Evolutionary conservation across 2,888 invertebrate genomes (phyloP).

Genomic region (Nomada fucata): DNA sequence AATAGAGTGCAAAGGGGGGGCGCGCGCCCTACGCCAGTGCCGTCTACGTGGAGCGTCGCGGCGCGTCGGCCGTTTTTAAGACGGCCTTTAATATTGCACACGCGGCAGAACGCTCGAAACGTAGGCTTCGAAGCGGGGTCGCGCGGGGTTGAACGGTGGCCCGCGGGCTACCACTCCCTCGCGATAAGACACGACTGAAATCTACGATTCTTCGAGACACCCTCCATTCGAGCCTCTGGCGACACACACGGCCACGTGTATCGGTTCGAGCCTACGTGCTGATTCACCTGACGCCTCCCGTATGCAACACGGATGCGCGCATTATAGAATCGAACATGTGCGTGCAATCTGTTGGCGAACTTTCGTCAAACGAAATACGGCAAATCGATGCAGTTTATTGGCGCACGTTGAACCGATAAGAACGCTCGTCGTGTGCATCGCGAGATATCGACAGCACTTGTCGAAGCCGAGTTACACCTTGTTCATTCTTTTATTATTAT

Average conservation of each 20-base stretch:
- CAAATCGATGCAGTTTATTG: neutral
- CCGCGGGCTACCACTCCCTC: slow-evolving; percentile 75
- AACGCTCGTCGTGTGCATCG: no score
- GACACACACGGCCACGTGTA: slow-evolving; percentile 51
- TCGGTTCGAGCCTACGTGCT: neutral
- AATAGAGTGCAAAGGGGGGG: neutral
- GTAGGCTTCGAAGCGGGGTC: slow-evolving; percentile 53
- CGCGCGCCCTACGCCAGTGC: slow-evolving; percentile 34
- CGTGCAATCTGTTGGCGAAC: slow-evolving; percentile 40
- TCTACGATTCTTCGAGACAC: slow-evolving; percentile 74
- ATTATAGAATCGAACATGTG: slow-evolving; percentile 6
- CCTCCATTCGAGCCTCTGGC: slow-evolving; percentile 62
- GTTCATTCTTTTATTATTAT: neutral
- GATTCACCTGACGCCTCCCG: neutral
- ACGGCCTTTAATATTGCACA: slow-evolving; percentile 53
- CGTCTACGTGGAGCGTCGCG: neutral
- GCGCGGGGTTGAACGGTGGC: slow-evolving; percentile 58
- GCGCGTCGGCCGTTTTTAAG: slow-evolving; percentile 53
- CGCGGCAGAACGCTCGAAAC: slow-evolving; percentile 55
- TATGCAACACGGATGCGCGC: neutral
- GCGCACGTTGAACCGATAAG: no score
- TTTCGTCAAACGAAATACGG: neutral
- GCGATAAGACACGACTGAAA: slow-evolving; percentile 81
- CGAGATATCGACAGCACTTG: no score
- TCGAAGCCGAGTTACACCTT: no score